Evolutionary conservation across 2,113 vertebrate species (phyloP), one percentile per base, ranked within the genome.

Genomic region (Stictonetta naevosa): DNA sequence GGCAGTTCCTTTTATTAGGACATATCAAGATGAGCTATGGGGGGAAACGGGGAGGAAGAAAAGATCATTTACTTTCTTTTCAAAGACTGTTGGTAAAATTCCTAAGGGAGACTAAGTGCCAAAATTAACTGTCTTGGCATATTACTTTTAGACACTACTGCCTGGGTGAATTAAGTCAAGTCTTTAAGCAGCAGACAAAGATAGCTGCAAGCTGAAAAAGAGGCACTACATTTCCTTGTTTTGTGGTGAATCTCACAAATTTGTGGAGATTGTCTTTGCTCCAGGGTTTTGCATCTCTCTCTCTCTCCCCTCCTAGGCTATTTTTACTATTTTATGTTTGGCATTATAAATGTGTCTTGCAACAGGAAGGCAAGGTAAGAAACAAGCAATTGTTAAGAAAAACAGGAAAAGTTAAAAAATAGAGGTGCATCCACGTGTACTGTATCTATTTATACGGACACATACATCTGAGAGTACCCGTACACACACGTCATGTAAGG

Each of bases 101-200:
- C 97, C 97, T 97, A 94, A 94, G 96, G 95, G 97, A 98, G 74
- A 92, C 86, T 69, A 95, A 97, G 86, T 97, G 97, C 96, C 97
- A 97, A 97, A 98, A 98, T 97, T 92, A 96, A 97, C 96, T 97
- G 94, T 97, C 96, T 97, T 95, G 92, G 96, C 97, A 77, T 97
- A 95, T 96, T 97, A 90, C 92, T 97, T 97, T 97, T 97, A 97
- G 96, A 97, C 94, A 69, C 12, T 62, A 62, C 97, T 91, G 44
- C 88, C 96, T 89, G 95, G 94, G 95, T 97, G 97, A 97, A 97
- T 98, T 97, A 97, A 93, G 96, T 96, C 96, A 97, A 94, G 77
- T 88, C 91, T 97, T 95, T 91, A 97, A 93, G 79, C 86, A 81
- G 95, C 83, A 94, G 93, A 85, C 79, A 90, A 95, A 96, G 95